Evolutionary conservation across 2,113 vertebrate species (phyloP).

Genomic region (Pomatorhinus ruficollis): DNA sequence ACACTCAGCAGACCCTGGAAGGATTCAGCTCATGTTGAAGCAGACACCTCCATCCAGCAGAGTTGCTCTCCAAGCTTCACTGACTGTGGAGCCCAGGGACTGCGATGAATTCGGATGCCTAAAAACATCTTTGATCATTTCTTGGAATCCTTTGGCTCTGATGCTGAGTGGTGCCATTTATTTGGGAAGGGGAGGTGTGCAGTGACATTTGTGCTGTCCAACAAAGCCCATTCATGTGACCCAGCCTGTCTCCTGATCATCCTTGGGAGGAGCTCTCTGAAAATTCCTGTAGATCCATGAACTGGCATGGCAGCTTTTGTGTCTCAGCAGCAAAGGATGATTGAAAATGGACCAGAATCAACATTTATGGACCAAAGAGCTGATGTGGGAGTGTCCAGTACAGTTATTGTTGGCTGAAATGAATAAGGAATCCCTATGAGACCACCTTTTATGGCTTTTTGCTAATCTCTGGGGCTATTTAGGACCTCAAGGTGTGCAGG

Average conservation of each 20-base stretch:
- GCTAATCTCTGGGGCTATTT: neutral
- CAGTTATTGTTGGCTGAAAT: neutral
- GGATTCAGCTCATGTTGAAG: neutral
- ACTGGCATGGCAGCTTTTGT: fast-evolving
- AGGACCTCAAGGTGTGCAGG: neutral
- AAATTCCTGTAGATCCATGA: neutral
- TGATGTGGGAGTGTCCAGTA: neutral
- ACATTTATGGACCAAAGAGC: neutral
- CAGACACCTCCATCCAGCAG: neutral
- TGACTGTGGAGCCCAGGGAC: neutral
- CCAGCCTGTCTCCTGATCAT: neutral
- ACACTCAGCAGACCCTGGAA: neutral
- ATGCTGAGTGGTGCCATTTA: neutral
- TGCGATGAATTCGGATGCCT: neutral
- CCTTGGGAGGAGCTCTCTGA: neutral
- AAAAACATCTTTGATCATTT: fast-evolving
- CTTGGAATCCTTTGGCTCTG: neutral
- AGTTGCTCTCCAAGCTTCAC: neutral
- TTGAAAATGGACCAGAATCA: neutral
- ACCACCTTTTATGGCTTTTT: neutral
- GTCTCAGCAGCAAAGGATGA: neutral
- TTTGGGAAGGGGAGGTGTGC: neutral
- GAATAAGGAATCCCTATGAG: neutral
- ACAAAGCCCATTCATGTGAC: neutral
- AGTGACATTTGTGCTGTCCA: neutral